phyloP scores from a whole-genome alignment of 2,113 vertebrate species.

The Galbula dea region DNA sequence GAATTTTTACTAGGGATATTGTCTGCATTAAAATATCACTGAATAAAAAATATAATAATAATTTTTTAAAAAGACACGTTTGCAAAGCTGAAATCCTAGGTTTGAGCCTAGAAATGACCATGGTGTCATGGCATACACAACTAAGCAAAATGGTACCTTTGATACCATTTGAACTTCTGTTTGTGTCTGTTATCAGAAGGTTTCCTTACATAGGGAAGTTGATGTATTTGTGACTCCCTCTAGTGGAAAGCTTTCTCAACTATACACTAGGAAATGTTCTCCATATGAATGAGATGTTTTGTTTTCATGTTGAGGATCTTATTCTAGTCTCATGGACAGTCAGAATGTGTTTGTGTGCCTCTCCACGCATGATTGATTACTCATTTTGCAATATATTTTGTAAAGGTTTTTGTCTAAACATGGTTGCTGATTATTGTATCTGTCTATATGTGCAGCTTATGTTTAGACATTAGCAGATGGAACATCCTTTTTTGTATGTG shows the following conservation, averaged over 20 bases:
- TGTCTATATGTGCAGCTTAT: background rate
- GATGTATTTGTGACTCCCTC: conserved; percentile 24
- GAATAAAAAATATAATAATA: background rate
- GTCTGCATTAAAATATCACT: background rate
- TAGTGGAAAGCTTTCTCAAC: background rate
- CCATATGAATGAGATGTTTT: too few relatives aligned
- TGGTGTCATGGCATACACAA: background rate
- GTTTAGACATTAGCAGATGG: background rate
- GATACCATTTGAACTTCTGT: background rate
- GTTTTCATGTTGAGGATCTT: background rate
- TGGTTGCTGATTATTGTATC: background rate
- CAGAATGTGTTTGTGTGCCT: background rate
- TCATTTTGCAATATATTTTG: background rate
- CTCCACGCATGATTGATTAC: background rate
- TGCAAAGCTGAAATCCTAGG: background rate
- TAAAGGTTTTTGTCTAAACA: background rate
- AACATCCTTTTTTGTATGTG: background rate
- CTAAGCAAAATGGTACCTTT: background rate
- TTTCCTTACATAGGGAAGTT: background rate
- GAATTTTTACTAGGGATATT: background rate
- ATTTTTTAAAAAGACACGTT: background rate
- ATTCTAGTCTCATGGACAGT: background rate
- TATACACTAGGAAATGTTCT: background rate
- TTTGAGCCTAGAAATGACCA: background rate
- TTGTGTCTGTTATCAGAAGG: background rate